Evolutionary conservation across 2,113 vertebrate species (phyloP).

Genomic region (Polypterus senegalus): DNA sequence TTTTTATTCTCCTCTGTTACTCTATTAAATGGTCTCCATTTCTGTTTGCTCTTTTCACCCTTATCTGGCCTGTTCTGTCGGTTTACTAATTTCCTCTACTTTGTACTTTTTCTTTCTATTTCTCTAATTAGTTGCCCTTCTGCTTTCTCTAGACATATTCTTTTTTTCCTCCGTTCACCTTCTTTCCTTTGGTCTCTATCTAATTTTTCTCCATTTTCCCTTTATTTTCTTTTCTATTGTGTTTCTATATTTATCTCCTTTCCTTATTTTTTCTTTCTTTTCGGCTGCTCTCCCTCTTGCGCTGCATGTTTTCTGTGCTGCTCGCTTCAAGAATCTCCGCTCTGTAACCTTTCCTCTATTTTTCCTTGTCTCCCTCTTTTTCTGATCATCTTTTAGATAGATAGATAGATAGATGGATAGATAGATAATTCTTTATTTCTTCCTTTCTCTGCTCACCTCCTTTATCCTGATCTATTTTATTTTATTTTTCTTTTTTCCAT

Average conservation of each 20-base stretch:
- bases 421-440: no score
- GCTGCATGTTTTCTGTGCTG: no score
- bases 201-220: neutral
- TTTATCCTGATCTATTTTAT: no score
- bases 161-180: neutral
- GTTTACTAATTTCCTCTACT: neutral
- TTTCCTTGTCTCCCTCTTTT: neutral
- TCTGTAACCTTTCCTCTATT: neutral
- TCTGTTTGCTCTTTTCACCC: neutral
- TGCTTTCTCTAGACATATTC: neutral
- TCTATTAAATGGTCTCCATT: neutral
- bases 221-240: neutral
- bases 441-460: no score
- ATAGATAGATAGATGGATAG: neutral
- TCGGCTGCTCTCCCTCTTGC: no score
- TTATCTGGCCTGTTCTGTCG: neutral
- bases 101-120: neutral
- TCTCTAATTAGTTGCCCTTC: neutral
- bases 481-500: no score
- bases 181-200: neutral
- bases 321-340: neutral
- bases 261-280: no score
- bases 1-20: neutral
- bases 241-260: neutral
- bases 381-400: neutral